phyloP scores from a whole-genome alignment of 2,888 invertebrate species.

The Sarcophaga carnaria region DNA sequence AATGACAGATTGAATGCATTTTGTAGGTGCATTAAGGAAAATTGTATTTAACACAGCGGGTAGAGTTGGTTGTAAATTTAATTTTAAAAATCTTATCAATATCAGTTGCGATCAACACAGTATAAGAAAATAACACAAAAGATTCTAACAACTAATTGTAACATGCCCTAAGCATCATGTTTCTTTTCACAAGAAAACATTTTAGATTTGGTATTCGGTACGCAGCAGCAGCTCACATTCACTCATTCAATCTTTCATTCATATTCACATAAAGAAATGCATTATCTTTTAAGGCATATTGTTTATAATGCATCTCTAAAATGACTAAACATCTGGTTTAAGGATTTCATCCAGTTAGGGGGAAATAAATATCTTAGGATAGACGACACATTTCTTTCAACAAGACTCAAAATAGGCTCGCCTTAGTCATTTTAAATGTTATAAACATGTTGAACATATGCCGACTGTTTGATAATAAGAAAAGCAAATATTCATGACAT shows the following conservation, averaged over 20 bases:
- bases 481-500: conserved; percentile 1
- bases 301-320: no score
- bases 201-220: neutral
- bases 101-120: conserved; percentile 31
- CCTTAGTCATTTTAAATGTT: neutral
- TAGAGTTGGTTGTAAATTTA: neutral
- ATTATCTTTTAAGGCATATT: no score
- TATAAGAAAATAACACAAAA: conserved; percentile 21
- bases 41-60: neutral
- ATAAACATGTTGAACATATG: conserved; percentile 38
- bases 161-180: conserved; percentile 29
- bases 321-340: conserved; percentile 23
- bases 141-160: conserved; percentile 14
- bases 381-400: neutral
- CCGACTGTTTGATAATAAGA: neutral
- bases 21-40: conserved; percentile 36
- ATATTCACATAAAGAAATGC: neutral
- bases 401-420: neutral
- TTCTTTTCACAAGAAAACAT: neutral
- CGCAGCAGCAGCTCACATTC: neutral
- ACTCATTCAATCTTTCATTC: neutral
- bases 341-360: neutral
- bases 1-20: conserved; percentile 6
- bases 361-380: conserved; percentile 9
- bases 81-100: neutral